Base-by-base conservation (phyloP, 1,140 invertebrate genomes). In the Ericerus pela region DNA sequence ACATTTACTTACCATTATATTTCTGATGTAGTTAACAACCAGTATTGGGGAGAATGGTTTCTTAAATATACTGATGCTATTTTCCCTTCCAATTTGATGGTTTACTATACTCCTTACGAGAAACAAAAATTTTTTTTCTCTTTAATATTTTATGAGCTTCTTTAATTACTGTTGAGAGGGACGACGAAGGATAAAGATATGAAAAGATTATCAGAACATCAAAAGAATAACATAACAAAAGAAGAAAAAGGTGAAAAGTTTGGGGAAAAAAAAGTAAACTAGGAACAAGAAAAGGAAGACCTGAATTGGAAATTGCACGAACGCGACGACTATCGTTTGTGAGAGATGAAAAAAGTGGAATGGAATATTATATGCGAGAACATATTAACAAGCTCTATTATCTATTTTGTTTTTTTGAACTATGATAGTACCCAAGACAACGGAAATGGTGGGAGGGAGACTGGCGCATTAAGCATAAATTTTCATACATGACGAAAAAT, bases 21-120 rank as follows among this genome's bases (percentile, higher is more conserved):
- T 79, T 68, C 83, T 82, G 66, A 86, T 76, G 73, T 84, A 83
- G 75, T 80, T 84, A 74, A 85, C 79, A 72, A 85, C 75, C 63
- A 81, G 81, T 72, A 81, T 84, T 75, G 79, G 80, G 73, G 81
- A 80, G 75, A 85, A 80, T 73, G 84, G 84, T 74, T 82, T 82
- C 75, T 84, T 85, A 74, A 85, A 80, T 68, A n/a, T n/a, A 79
- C 81, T 68, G 82, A 81, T 71, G 84, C 82, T 74, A 85, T 78
- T 75, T 85, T 86, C 72, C 80, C 79, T 69, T 75, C 71, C 70
- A 73, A 71, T 36, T 47, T 47, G 41, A 47, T 24, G 41, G 41
- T 24, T 47, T n/a, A n/a, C n/a, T 22, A 22, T 24, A 47, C 10
- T 4, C 4, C 5, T 22, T 47, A 47, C 26, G 20, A 47, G 26